Conservation (phyloP, 1,140 invertebrate genomes). For the Pseudoatta argentina region DNA sequence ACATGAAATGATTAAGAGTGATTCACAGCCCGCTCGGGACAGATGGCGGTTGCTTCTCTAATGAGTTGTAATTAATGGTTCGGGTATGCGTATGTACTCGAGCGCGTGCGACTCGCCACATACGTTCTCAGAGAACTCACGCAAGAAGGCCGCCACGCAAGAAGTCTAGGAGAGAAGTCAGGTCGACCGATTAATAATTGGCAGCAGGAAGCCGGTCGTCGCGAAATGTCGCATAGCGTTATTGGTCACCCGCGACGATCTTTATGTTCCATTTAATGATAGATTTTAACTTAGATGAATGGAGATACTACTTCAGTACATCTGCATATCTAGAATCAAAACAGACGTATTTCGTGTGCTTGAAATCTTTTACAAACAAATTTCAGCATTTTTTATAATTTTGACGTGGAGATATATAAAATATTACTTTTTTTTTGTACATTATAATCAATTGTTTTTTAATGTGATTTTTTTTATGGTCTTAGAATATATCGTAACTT, state of each 20-base stretch:
- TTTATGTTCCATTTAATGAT: slow-evolving; percentile 46
- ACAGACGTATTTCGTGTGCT: neutral
- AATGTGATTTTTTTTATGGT: neutral
- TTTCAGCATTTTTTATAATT: neutral
- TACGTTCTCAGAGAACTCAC: slow-evolving; percentile 78
- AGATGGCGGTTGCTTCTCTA: slow-evolving; percentile 85
- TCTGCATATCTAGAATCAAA: neutral
- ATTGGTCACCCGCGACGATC: slow-evolving; percentile 41
- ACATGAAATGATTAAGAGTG: slow-evolving; percentile 86
- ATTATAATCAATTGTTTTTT: neutral
- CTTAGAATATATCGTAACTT: neutral
- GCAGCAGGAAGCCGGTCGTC: slow-evolving; percentile 26
- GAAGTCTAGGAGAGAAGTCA: slow-evolving; percentile 70
- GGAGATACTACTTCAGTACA: neutral
- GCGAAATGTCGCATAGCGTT: slow-evolving; percentile 50
- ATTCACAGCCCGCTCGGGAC: slow-evolving; percentile 84
- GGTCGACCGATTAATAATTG: slow-evolving; percentile 51
- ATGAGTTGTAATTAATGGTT: slow-evolving; percentile 86
- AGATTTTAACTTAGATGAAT: slow-evolving; percentile 16
- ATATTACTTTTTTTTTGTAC: neutral
- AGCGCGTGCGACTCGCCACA: slow-evolving; percentile 69
- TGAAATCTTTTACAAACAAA: neutral
- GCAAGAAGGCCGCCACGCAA: slow-evolving; percentile 30
- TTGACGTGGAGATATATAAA: neutral
- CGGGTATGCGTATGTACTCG: slow-evolving; percentile 78